Evolutionary conservation across 2,113 vertebrate genomes (phyloP), one percentile per base, ranked within the genome.

Genomic region (Euleptes europaea): DNA sequence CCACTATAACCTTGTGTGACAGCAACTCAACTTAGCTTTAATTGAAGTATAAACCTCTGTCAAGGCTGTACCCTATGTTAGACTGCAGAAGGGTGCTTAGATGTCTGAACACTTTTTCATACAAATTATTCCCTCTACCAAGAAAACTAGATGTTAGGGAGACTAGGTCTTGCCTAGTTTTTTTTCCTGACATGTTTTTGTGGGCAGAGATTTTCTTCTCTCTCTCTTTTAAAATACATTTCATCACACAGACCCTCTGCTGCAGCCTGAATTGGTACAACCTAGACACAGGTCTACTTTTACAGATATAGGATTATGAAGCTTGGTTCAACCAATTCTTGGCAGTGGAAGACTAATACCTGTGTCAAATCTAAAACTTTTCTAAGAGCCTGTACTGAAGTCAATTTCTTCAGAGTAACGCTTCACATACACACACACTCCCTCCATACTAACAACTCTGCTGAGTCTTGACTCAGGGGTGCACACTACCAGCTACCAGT

Each of bases 311-410:
- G 80, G 81, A 4, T 63, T 67, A 0, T 47, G 74, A 54, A 73
- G 4, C 70, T 73, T 6, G 88, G 78, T 15, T 12, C 65, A 92
- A 84, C 49, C 35, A 83, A 23, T 67, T 88, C 78, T 83, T 77
- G 75, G 74, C 63, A 85, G 69, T 14, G 44, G 51, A 91, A 94
- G 88, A 91, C 83, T 3, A 23, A 28, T 44, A 90, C 84, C 54
- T 77, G 84, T 82, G 57, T 83, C 67, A 76, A 44, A 67, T 92
- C 42, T 74, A 57, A 88, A 73, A 89, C 49, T 81, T 93, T 63
- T 81, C 88, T 85, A 47, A 65, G 75, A 42, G 84, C 35, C 33
- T 78, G 84, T 10, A 63, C 57, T 92, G 86, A 92, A 92, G 81
- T 81, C 23, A 1, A 10, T 26, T 63, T 63, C 8, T 63, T 86